Base-by-base conservation (phyloP, 2,113 vertebrate species). In the Austrofundulus limnaeus region DNA sequence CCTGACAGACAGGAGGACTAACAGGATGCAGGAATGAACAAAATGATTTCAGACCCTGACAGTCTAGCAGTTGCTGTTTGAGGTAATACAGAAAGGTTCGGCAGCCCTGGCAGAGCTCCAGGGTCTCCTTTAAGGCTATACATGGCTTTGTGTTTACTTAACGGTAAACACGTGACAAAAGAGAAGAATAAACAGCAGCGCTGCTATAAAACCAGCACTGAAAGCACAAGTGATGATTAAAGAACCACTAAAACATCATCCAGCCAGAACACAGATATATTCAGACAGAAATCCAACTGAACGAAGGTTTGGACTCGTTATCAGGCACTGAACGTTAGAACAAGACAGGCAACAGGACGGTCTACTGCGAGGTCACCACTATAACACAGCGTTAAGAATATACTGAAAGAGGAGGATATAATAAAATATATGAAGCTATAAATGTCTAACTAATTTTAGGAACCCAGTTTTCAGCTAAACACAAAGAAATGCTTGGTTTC, bases 291-390 rank as follows among this genome's bases (percentile, higher is more conserved):
- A 71, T 72, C 67, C 39, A 63, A 41, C 55, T 68, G 25, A 72
- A 74, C 52, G 66, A 61, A 59, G 76, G 70, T 78, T 70, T 75
- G 86, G 81, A 82, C 82, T 42, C 41, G 3, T 16, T 1, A 28
- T n/a, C n/a, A 86, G 80, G 85, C 83, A 88, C 83, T 72, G 67
- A 61, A 84, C 77, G 59, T 77, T 17, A 24, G 69, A 80, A 74
- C 12, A 10, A 75, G 54, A 84, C 47, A 10, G 61, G 38, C 31
- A 38, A 75, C 13, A 38, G 20, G 58, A 83, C 39, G 5, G 47
- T n/a, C 57, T 19, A 67, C 66, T 24, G 48, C 1, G n/a, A 78
- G 72, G 25, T 45, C 6, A 23, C n/a, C 1, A 2, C n/a, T 51
- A 66, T 41, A 21, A 16, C 17, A 42, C 49, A 58, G 41, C 5